A percentile compares a stretch with the other conserved stretches of the same genome.
phyloP scores from a whole-genome alignment of 2,888 invertebrate genomes.

The Agapostemon virescens region DNA sequence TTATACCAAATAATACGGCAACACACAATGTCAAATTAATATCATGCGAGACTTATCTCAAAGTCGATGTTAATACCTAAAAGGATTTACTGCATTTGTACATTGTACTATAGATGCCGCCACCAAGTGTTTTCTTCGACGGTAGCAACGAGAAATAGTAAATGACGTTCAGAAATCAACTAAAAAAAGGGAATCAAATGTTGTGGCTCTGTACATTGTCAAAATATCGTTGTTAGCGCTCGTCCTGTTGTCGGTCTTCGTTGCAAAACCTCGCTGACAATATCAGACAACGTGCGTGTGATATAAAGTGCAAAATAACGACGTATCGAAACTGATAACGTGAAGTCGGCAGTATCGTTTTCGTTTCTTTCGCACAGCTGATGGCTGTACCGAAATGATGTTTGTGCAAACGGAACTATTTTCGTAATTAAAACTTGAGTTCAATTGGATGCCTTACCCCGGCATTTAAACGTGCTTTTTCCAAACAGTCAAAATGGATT shows the following conservation, averaged over 20 bases:
- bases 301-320: constrained; percentile 1
- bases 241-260: neutral
- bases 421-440: constrained; percentile 24
- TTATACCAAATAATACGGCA: neutral
- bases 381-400: constrained; percentile 28
- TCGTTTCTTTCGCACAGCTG: constrained; percentile 37
- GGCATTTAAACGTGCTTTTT: constrained; percentile 6
- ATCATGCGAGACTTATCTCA: neutral
- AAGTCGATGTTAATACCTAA: constrained; percentile 13
- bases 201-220: constrained; percentile 13
- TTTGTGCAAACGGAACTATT: neutral
- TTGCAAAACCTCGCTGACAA: neutral
- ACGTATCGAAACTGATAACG: constrained; percentile 26
- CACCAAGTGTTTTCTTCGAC: constrained; percentile 38
- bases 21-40: neutral
- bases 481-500: constrained; percentile 59
- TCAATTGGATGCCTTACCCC: neutral
- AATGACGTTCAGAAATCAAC: constrained; percentile 37
- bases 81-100: neutral
- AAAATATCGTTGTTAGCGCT: constrained; percentile 14
- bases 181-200: constrained; percentile 14
- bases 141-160: constrained; percentile 20
- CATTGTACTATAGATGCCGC: constrained; percentile 41
- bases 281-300: constrained; percentile 11
- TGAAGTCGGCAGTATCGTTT: constrained; percentile 45